Conservation (phyloP, 1,140 invertebrate genomes). For the Papilio machaon region DNA sequence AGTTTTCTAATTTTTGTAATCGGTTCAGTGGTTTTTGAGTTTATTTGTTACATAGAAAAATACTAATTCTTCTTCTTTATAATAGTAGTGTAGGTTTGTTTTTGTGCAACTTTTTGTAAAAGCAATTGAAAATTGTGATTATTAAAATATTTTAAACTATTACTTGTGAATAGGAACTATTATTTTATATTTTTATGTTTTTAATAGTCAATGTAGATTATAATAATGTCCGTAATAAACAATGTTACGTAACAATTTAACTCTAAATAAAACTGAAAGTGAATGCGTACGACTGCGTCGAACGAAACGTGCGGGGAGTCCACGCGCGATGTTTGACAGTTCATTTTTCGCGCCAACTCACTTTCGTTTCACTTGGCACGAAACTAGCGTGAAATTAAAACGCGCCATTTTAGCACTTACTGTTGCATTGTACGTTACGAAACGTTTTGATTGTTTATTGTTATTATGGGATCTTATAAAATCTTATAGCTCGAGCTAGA, state of each 20-base stretch:
- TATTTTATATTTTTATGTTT: too few relatives aligned
- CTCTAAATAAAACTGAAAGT: conserved; percentile 48
- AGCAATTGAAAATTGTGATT: too few relatives aligned
- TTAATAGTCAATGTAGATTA: too few relatives aligned
- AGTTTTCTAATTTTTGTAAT: too few relatives aligned
- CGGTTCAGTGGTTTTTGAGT: too few relatives aligned
- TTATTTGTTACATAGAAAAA: too few relatives aligned
- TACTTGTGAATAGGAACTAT: too few relatives aligned
- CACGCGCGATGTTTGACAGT: conserved; percentile 45
- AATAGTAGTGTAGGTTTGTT: too few relatives aligned
- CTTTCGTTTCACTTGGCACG: conserved; percentile 50
- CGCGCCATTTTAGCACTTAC: conserved; percentile 44
- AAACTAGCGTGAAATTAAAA: conserved; percentile 45
- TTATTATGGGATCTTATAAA: conserved; percentile 3
- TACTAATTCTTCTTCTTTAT: too few relatives aligned
- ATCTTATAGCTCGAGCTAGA: not conserved
- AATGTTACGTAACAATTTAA: not conserved
- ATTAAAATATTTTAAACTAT: too few relatives aligned
- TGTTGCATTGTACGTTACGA: conserved; percentile 29
- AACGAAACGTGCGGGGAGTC: conserved; percentile 32
- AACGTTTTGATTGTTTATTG: conserved; percentile 9
- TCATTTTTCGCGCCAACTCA: conserved; percentile 52
- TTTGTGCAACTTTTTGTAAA: too few relatives aligned
- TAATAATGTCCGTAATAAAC: not conserved
- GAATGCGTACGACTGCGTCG: conserved; percentile 41